Conservation (phyloP, 2,113 vertebrate genomes). For the Mixornis gularis region DNA sequence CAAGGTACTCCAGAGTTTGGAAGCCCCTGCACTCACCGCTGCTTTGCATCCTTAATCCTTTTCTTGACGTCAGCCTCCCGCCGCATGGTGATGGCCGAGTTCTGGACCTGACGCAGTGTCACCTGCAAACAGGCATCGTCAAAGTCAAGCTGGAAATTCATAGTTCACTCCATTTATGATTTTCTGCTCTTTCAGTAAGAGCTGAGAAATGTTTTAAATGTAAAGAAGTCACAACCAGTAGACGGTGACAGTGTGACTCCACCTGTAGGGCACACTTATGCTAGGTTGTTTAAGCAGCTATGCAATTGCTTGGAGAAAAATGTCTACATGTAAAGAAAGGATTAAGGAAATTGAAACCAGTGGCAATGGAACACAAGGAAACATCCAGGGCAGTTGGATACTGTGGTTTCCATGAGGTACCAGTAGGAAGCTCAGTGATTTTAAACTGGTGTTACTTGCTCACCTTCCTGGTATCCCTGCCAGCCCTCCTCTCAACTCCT, state of each 20-base stretch:
- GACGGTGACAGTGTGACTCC: background rate
- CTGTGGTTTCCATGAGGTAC: background rate
- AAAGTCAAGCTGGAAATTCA: background rate
- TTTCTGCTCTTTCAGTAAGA: background rate
- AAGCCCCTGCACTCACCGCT: slow-evolving; percentile 73
- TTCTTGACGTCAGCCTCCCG: slow-evolving; percentile 91
- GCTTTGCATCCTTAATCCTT: slow-evolving; percentile 89
- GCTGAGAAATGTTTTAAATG: background rate
- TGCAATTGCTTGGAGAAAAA: background rate
- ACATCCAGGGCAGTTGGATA: background rate
- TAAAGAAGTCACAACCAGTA: accelerated
- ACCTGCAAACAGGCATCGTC: slow-evolving; percentile 63
- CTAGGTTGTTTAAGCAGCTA: background rate
- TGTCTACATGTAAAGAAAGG: background rate
- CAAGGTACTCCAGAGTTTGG: background rate
- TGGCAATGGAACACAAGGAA: background rate
- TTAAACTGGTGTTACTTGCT: background rate
- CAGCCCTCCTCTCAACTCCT: background rate
- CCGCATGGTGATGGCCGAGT: slow-evolving; percentile 82
- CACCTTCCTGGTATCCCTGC: background rate
- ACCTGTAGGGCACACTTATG: background rate
- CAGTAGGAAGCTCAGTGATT: background rate
- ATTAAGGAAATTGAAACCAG: background rate
- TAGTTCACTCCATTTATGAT: background rate
- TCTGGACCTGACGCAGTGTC: slow-evolving; percentile 87